Conservation (phyloP, 2,797 vertebrate species). For the Lates japonicus region DNA sequence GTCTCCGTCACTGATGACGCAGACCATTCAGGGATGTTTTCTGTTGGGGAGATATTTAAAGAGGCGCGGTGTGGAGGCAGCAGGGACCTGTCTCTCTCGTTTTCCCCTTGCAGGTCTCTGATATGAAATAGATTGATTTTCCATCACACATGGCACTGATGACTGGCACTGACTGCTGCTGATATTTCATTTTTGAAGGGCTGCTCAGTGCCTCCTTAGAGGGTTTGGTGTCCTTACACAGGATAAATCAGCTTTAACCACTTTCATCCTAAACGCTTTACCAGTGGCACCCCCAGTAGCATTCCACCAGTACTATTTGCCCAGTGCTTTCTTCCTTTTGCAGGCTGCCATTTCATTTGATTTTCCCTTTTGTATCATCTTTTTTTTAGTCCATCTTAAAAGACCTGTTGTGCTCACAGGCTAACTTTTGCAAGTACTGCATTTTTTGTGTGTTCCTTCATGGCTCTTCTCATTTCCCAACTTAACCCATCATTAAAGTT, state of each 20-base stretch:
- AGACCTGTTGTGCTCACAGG: slow-evolving; percentile 14
- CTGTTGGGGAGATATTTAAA: slow-evolving; percentile 57
- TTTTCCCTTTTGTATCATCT: slow-evolving; percentile 32
- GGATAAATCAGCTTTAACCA: slow-evolving; percentile 85
- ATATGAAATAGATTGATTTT: slow-evolving; percentile 89
- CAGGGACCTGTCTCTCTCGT: slow-evolving; percentile 62
- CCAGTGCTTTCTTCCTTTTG: slow-evolving; percentile 33
- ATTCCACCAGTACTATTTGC: slow-evolving; percentile 29
- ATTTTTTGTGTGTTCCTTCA: slow-evolving; percentile 13
- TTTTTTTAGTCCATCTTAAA: slow-evolving; percentile 14
- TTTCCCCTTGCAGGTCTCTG: slow-evolving; percentile 76
- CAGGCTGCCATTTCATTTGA: slow-evolving; percentile 31
- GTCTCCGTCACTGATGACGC: slow-evolving; percentile 72
- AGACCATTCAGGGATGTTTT: slow-evolving; percentile 56
- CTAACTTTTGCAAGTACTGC: slow-evolving; percentile 23
- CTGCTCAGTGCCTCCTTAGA: slow-evolving; percentile 73
- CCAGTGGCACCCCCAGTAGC: slow-evolving; percentile 40
- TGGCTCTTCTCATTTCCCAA: slow-evolving; percentile 30
- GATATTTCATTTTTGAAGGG: slow-evolving; percentile 84
- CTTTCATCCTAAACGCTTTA: slow-evolving; percentile 71
- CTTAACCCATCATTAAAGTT: slow-evolving; percentile 65
- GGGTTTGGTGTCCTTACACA: slow-evolving; percentile 74
- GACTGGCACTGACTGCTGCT: slow-evolving; percentile 85
- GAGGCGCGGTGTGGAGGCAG: slow-evolving; percentile 53
- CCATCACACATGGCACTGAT: slow-evolving; percentile 82